Evolutionary conservation across 1,140 invertebrate genomes (phyloP), one percentile per base, ranked within the genome.

Genomic region (Stratiolaelaps scimitus): DNA sequence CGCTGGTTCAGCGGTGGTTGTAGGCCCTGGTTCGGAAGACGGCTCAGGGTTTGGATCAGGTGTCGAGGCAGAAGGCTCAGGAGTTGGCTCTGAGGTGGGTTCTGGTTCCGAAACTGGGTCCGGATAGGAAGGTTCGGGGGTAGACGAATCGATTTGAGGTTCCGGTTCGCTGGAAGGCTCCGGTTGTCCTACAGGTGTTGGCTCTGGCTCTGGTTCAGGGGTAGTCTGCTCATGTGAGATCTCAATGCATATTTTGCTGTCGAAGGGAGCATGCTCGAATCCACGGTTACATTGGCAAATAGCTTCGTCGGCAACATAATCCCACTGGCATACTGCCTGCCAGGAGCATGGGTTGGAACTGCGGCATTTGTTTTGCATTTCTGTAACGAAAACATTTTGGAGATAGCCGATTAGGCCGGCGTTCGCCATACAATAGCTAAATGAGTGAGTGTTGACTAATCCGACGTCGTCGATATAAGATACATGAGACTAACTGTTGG

Each of bases 341-440:
- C n/a, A 34, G 23, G 20, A 0, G 10, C 53, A 60, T 2, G 23
- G 53, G 20, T 60, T 13, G 10, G 15, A 60, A 26, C 26, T 20
- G 53, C 53, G 53, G 23, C 53, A 60, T 23, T 60, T 60, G 53
- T 60, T 60, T 26, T 29, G 53, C 2, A 60, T 23, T 17, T 60
- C 53, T 60, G 23, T 6, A 48, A 48, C 7, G 4, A 15, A n/a
- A 28, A 48, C 47, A 15, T 26, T 5, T 17, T n/a, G n/a, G n/a
- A 60, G 26, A 20, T 26, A 23, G 10, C 34, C 34, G 5, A 4
- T 40, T 40, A 6, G 34, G 10, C n/a, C 10, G 10, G 10, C 10
- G 34, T 10, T 40, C 34, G 10, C 34, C 34, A 6, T 40, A 40
- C 10, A 6, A 10, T 10, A 40, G 34, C 34, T 10, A 10, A n/a